Base-by-base conservation (phyloP, 2,888 invertebrate genomes). In the Sarcophaga rosellei region DNA sequence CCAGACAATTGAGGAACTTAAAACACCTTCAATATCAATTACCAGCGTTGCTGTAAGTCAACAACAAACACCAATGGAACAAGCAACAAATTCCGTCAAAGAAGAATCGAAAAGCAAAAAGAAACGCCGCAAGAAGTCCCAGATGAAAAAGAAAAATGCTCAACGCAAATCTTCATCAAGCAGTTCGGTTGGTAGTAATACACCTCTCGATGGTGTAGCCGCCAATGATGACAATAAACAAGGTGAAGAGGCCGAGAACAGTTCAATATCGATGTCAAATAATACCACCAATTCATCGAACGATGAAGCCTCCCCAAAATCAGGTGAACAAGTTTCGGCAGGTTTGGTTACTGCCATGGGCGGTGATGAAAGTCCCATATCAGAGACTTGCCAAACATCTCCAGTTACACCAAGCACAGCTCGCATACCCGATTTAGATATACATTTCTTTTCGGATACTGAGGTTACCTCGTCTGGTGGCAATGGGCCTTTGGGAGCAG, bases 381-480 rank as follows among this genome's bases (percentile, higher is more conserved):
- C 90, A 59, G 90, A 90, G 35, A 89, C 89, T 35, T 83, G 87
- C 20, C 88, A 89, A 73, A 89, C 89, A 20, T 88, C 90, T 61
- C 88, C 91, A 3, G 90, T 94, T 63, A 94, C 94, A 59, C 86
- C 74, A 45, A 90, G 93, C 25, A 90, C 93, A 78, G 92, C 92
- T 20, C 91, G 92, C 61, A 90, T 92, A 45, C 93, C 94, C 57
- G 95, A 95, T 90, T 94, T 95, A 12, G 96, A 96, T 91, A 95
- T 96, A 89, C 97, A 98, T 92, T 98, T 98, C 94, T 98, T 97
- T 94, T 98, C 98, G 91, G 99, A 99, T 91, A 97, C 97, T 0
- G 98, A 99, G 94, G 94, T 97, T 73, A 96, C 96, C n/a, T 95
- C 95, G 6, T 95, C 95, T 8, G 95, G 95, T 1, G 94, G 94